Base-by-base conservation (phyloP, 2,113 vertebrate genomes). In the Gasterosteus aculeatus region DNA sequence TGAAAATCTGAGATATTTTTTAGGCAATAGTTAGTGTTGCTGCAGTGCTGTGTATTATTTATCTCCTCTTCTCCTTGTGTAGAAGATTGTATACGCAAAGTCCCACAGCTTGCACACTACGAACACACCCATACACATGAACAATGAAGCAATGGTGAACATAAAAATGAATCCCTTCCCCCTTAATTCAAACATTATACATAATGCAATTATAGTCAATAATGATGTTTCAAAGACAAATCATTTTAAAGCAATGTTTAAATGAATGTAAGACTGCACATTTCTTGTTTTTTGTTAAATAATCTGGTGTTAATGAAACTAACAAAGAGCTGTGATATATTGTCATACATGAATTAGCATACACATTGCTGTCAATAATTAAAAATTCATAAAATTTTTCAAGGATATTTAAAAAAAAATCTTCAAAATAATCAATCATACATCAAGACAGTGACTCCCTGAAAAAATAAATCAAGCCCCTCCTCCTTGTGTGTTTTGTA, bases 21-120 rank as follows among this genome's bases (percentile, higher is more conserved):
- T 3, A 68, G 29, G 39, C 63, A 65, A 53, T 64, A 22, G 22
- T 51, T 47, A 61, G 35, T 62, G 26, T 46, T 46, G 59, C 69
- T 78, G 19, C 72, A 59, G 15, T 67, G 35, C 66, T 70, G 29
- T 69, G 42, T 10, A 49, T 80, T 81, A 38, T 47, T 65, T 75
- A 81, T 26, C 15, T 54, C n/a, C 26, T 64, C 38, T 60, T 54
- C 18, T 33, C 18, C 31, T 18, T 75, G 44, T 56, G 54, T 61
- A 5, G 56, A 51, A 62, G 56, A 53, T 73, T 76, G 19, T 72
- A 31, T 58, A 62, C 38, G 59, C 2, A 41, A 65, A 22, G 31
- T 33, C 39, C 15, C 44, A 41, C 33, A 65, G 41, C 42, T 41
- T 64, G 8, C 33, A 71, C 38, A 62, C n/a, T 60, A 58, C 31